Evolutionary conservation across 2,797 vertebrate genomes (phyloP).

Genomic region (Xenops minutus): DNA sequence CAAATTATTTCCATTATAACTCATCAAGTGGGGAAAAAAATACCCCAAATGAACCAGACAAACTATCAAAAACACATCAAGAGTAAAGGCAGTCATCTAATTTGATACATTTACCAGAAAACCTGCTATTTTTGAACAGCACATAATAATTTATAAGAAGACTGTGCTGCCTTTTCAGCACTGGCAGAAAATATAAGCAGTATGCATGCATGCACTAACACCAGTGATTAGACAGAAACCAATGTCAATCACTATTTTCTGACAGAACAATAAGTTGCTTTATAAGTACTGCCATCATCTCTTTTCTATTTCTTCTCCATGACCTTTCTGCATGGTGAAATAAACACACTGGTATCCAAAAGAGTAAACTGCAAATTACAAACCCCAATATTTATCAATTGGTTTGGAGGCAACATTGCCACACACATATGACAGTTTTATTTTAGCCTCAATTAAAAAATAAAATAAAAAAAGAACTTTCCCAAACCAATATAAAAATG

Average conservation of each 20-base stretch:
- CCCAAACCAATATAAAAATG: neutral
- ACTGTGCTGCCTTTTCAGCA: neutral
- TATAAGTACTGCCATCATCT: neutral
- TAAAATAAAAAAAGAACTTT: neutral
- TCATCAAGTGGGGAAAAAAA: neutral
- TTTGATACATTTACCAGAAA: neutral
- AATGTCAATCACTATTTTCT: neutral
- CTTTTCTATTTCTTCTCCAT: neutral
- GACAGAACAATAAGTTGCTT: neutral
- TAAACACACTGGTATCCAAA: neutral
- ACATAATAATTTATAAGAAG: neutral
- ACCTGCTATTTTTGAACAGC: neutral
- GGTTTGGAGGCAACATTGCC: neutral
- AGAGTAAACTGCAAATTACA: neutral
- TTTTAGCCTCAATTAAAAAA: neutral
- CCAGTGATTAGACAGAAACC: neutral
- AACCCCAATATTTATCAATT: neutral
- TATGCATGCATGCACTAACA: neutral
- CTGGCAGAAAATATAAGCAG: neutral
- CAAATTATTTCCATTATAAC: neutral
- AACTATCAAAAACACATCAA: neutral
- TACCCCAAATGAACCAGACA: neutral
- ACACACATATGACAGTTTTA: neutral
- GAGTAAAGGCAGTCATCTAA: neutral
- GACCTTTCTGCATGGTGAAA: neutral